A percentile compares a stretch with the other conserved stretches of the same genome.
phyloP scores from a whole-genome alignment of 2,888 invertebrate genomes.

The Escarpia spicata region DNA sequence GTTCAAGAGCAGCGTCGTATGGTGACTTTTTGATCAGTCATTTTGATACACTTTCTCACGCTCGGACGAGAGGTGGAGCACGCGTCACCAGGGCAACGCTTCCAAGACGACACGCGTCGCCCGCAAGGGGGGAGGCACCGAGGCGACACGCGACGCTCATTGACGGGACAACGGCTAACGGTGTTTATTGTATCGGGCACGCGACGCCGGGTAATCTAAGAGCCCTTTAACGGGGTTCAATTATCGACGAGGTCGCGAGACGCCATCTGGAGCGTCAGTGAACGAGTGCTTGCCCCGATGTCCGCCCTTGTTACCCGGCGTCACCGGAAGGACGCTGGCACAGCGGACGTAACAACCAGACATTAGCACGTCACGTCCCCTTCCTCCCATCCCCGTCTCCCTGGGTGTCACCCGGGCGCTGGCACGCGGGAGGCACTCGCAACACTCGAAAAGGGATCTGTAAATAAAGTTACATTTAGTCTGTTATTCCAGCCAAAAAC shows the following conservation, averaged over 20 bases:
- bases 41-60: conserved; percentile 2
- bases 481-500: not conserved
- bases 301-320: not conserved
- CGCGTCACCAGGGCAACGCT: not conserved
- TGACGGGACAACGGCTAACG: not conserved
- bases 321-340: not conserved
- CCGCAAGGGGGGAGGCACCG: not conserved
- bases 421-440: not conserved
- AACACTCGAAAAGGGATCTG: not conserved
- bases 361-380: not conserved
- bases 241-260: not conserved
- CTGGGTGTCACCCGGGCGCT: not conserved
- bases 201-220: not conserved
- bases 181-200: not conserved
- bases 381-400: not conserved
- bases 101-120: not conserved
- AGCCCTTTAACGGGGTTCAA: not conserved
- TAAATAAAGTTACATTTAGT: not conserved
- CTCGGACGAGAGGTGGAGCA: not conserved
- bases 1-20: not conserved
- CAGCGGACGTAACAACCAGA: not conserved
- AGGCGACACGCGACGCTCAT: not conserved
- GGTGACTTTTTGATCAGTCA: not conserved
- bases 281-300: not conserved
- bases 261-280: not conserved